Evolutionary conservation across 1,140 invertebrate genomes (phyloP), one percentile per base, ranked within the genome.

Genomic region (Hydropsyche tenuis): DNA sequence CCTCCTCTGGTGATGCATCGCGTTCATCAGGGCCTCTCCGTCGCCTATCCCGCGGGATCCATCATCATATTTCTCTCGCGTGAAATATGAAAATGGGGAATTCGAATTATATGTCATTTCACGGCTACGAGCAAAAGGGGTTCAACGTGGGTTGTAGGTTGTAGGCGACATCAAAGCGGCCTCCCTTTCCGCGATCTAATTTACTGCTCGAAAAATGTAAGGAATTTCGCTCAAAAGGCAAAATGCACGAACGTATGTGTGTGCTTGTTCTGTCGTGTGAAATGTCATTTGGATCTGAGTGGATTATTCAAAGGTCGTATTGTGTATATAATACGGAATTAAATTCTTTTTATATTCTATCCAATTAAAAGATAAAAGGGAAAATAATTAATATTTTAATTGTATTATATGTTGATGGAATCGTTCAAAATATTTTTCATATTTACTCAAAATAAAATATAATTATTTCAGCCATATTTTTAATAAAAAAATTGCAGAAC

Each of bases 91-190:
- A 16, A 45, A 68, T 68, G 23, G 65, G 30, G 63, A 65, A 65
- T 65, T 42, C 63, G 30, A 42, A 65, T 65, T 65, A 65, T 65
- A 65, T 43, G 42, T 65, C 42, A 65, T 65, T 65, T 65, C 63
- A 65, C 63, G 63, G 30, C 63, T 65, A n/a, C 65, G 42, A 48
- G 65, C 65, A 69, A 48, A 53, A 60, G 23, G 56, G 56, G 56
- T 60, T 60, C 14, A 18, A 20, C 18, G 14, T 16, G 16, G 48
- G 16, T 6, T 18, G 16, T 18, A 20, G 7, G 48, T 18, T 2
- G 48, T 6, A 7, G 48, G 20, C 48, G 48, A 53, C 48, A 53
- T 53, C 48, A 53, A 53, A 53, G 48, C 48, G 48, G 48, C 48
- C 20, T 37, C 30, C 30, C 30, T 37, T 37, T 37, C 3, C 30